Evolutionary conservation across 37 sponge, comb jelly and placozoan genomes (phyloP).

Genomic region (Petrosia ficiformis): DNA sequence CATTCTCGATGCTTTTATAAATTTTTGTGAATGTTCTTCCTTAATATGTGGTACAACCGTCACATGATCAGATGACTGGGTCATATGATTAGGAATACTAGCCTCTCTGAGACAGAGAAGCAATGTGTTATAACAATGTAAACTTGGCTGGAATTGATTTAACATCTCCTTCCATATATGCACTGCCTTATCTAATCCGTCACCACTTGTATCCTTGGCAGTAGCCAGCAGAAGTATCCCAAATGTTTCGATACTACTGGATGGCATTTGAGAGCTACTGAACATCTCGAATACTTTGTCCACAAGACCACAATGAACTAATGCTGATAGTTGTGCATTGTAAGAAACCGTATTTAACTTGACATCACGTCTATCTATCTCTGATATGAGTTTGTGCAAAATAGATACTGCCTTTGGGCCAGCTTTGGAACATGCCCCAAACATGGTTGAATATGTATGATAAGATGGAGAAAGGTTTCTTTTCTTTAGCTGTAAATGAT

Average conservation of each 20-base stretch:
- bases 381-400: constrained; percentile 32
- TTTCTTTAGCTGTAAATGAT: constrained; percentile 60
- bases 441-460: constrained; percentile 64
- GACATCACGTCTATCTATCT: constrained; percentile 62
- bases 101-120: neutral
- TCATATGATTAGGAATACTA: neutral
- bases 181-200: neutral
- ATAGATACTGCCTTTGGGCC: constrained; percentile 16
- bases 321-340: constrained; percentile 58
- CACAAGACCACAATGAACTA: constrained; percentile 31
- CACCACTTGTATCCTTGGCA: constrained; percentile 10
- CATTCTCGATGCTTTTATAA: neutral
- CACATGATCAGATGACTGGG: neutral
- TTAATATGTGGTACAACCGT: neutral
- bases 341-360: constrained; percentile 37
- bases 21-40: neutral
- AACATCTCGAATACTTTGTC: constrained; percentile 41
- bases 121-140: neutral
- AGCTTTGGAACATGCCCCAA: constrained; percentile 25
- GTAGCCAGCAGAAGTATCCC: constrained; percentile 35
- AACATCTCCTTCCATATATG: neutral
- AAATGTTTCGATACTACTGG: constrained; percentile 48
- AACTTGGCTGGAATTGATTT: neutral
- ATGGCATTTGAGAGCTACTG: constrained; percentile 10
- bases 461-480: constrained; percentile 42